Percentiles rank a stretch among this genome's conserved stretches.
Conservation (phyloP, 2,113 vertebrate genomes). For the Lepisosteus oculatus region DNA sequence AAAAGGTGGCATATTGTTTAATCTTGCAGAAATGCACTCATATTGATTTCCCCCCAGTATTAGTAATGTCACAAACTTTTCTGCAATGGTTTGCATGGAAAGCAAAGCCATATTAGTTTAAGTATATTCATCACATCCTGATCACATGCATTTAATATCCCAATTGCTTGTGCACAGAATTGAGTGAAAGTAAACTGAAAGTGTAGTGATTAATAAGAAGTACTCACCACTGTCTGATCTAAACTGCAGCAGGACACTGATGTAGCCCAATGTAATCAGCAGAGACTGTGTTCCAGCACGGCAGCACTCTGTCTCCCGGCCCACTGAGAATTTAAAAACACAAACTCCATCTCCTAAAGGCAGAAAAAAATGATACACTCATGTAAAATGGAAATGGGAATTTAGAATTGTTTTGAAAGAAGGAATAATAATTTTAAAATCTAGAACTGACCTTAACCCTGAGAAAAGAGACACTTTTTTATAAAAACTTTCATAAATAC, state of each 20-base stretch:
- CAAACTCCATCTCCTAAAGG: conserved; percentile 56
- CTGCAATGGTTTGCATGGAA: too few relatives aligned
- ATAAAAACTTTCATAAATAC: background rate
- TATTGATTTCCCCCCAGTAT: too few relatives aligned
- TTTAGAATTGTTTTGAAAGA: background rate
- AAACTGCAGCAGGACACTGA: conserved; percentile 66
- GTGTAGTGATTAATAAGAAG: background rate
- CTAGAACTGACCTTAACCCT: background rate
- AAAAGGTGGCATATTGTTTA: background rate
- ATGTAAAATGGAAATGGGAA: background rate
- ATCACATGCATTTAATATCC: too few relatives aligned
- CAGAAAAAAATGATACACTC: conserved; percentile 18
- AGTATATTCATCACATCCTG: too few relatives aligned
- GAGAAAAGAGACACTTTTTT: background rate
- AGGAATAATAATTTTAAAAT: background rate
- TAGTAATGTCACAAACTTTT: too few relatives aligned
- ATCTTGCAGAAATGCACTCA: too few relatives aligned
- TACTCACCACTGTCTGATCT: conserved; percentile 62
- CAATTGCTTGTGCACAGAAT: too few relatives aligned
- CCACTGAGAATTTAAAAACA: conserved; percentile 65
- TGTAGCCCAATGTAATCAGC: conserved; percentile 59
- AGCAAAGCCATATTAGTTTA: too few relatives aligned
- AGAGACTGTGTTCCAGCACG: conserved; percentile 67
- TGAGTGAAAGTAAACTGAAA: too few relatives aligned
- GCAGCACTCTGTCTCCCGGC: conserved; percentile 63